Evolutionary conservation across 2,113 vertebrate species (phyloP), one percentile per base, ranked within the genome.

Genomic region (Hyaena hyaena): DNA sequence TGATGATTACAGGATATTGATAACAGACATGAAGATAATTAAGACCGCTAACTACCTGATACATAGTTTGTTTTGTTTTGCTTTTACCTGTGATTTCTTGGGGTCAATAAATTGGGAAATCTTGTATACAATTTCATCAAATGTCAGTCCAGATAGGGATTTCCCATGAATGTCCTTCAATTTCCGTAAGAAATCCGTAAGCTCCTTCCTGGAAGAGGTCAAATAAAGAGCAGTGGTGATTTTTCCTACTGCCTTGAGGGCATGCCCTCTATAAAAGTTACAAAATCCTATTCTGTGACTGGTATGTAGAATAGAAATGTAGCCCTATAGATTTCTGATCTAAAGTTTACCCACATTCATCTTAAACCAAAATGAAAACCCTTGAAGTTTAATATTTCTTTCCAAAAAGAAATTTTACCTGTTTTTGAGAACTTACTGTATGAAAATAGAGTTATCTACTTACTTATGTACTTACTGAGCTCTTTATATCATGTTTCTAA

Each of bases 81-180:
- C 74, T 88, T 93, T 98, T 96, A 98, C 98, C 98, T 98, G 97
- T 55, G 93, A 76, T 90, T 95, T 97, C 86, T 96, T 97, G 48
- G 97, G 90, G 26, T 98, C 97, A 95, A 98, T 97, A 93, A 98
- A 90, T 24, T 96, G 97, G n/a, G 97, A 96, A 96, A 98, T 97
- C 95, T 97, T 98, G 14, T 84, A 93, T 92, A 97, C 96, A 96
- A 98, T 98, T 97, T 98, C 98, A 98, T 98, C 98, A 96, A 97
- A 98, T 96, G 98, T 98, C 85, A 98, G 66, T 92, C 90, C 95
- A 86, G 95, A 96, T 35, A 98, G 95, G 7, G 97, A 97, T 80
- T 97, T 98, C 5, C 98, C 97, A 97, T 98, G 95, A 48, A 97
- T 31, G 77, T 98, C 96, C 74, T 97, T 98, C 68, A 98, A 19